A percentile compares a stretch with the other conserved stretches of the same genome.
Conservation (phyloP, 2,797 vertebrate genomes). For the Sarcophilus harrisii region DNA sequence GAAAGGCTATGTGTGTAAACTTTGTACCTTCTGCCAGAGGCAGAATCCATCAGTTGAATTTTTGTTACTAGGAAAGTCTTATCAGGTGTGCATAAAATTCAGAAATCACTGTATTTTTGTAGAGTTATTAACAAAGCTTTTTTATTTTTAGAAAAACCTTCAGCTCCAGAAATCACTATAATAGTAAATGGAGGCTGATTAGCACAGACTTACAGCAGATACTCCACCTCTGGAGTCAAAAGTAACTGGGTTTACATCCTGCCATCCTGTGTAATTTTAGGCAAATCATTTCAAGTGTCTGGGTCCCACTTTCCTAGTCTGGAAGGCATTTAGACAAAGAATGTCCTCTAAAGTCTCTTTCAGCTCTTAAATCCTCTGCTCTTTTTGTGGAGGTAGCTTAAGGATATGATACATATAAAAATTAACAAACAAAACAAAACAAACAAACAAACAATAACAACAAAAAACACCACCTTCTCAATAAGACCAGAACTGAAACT, state of each 20-base stretch:
- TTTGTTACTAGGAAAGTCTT: neutral
- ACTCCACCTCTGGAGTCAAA: neutral
- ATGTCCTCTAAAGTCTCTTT: neutral
- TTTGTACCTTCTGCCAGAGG: neutral
- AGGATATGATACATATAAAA: neutral
- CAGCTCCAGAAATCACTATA: neutral
- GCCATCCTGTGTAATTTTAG: neutral
- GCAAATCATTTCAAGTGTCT: neutral
- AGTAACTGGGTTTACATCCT: neutral
- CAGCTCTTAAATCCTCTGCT: neutral
- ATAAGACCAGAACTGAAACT: neutral
- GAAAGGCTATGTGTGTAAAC: neutral
- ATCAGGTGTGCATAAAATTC: neutral
- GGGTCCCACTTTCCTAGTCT: neutral
- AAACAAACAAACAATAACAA: neutral
- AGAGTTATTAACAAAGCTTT: neutral
- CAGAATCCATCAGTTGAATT: neutral
- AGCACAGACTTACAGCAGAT: neutral
- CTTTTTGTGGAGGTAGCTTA: neutral
- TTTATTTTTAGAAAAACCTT: neutral
- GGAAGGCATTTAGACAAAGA: neutral
- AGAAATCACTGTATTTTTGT: neutral
- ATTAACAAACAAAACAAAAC: neutral
- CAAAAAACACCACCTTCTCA: neutral
- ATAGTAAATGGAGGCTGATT: neutral